phyloP scores from a whole-genome alignment of 2,888 invertebrate genomes.

The Aphelenchoides bicaudatus region DNA sequence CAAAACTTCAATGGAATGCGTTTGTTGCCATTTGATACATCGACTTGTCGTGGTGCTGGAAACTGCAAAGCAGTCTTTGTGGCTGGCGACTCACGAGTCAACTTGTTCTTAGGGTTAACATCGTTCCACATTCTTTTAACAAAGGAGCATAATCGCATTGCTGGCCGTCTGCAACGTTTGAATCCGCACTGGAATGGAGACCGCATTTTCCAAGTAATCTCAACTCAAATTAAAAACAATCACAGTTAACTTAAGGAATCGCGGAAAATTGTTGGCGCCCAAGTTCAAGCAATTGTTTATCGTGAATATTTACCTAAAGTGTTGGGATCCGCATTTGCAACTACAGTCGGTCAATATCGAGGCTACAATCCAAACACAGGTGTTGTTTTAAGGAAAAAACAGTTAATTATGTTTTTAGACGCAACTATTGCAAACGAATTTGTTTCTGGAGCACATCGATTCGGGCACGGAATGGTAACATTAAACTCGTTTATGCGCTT shows the following conservation, averaged over 20 bases:
- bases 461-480: conserved; percentile 92
- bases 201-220: conserved; percentile 76
- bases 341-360: conserved; percentile 73
- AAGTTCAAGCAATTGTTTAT: conserved; percentile 62
- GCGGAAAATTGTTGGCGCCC: conserved; percentile 78
- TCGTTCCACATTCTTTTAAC: conserved; percentile 70
- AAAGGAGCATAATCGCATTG: conserved; percentile 85
- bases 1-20: conserved; percentile 38
- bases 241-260: too few species aligned
- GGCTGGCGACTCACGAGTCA: conserved; percentile 53
- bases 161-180: conserved; percentile 71
- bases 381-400: not conserved
- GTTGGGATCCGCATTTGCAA: conserved; percentile 73
- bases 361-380: conserved; percentile 70
- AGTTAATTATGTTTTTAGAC: conserved; percentile 68
- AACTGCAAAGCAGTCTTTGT: conserved; percentile 54
- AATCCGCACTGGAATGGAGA: conserved; percentile 93
- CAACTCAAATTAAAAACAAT: too few species aligned
- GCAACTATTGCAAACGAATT: conserved; percentile 89
- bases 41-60: conserved; percentile 44
- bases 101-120: conserved; percentile 63
- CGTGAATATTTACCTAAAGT: conserved; percentile 84
- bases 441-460: conserved; percentile 86
- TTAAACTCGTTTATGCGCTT: too few species aligned
- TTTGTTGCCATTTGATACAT: conserved; percentile 56